Base-by-base conservation (phyloP, 2,113 vertebrate species). In the Murina feae region DNA sequence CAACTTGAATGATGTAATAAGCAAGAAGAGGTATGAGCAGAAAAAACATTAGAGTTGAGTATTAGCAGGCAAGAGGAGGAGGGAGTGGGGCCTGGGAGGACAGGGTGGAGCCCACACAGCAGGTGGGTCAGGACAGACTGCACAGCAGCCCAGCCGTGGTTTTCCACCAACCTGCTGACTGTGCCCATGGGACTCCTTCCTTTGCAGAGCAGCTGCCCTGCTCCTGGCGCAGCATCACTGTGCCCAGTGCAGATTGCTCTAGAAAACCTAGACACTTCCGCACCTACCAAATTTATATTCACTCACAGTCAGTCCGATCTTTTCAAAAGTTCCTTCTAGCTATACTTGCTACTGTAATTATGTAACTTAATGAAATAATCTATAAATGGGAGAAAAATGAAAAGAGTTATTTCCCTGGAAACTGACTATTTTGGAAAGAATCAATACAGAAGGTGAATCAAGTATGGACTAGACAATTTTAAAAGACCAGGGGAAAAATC, bases 391-490 rank as follows among this genome's bases (percentile, higher is more conserved):
- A 85, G 63, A 71, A 63, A 14, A 92, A 63, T 7, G 28, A 80
- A 60, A 89, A 75, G 42, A 90, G 21, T 39, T 23, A 14, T 81
- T 91, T 91, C 72, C 91, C n/a, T 58, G 39, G 89, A 90, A 93
- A 72, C 35, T 68, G 58, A 76, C 16, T 85, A 21, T 44, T 94
- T 83, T 82, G 74, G 63, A 90, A 90, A 90, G 49, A 90, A 32
- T 80, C 47, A 53, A 32, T 20, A 75, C 0, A 65, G 28, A 71
- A 82, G 39, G 4, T 79, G 39, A 79, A 68, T 83, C 30, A 89
- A 9, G 44, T 74, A 14, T 42, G 37, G 23, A 65, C 23, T 20
- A 47, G 7, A 49, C 3, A 49, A 78, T 44, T 91, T 58, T 25
- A 80, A 90, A 82, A 79, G 42, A 88, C 23, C 30, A 12, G 37